phyloP scores from a whole-genome alignment of 2,113 vertebrate genomes.

The Cynoglossus semilaevis region DNA sequence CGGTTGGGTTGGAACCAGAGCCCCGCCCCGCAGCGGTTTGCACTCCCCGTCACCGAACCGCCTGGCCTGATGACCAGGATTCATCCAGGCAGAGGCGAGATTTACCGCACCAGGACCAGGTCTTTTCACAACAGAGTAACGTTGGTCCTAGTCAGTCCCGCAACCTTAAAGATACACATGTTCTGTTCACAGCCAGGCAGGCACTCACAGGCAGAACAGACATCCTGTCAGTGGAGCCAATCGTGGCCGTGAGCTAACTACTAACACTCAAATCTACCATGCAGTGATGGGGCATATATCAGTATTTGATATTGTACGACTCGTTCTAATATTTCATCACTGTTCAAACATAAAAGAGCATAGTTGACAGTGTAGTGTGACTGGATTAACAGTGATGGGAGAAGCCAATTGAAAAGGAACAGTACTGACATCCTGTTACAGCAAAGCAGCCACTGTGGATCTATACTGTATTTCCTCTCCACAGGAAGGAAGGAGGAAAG shows the following conservation, averaged over 20 bases:
- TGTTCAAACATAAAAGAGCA: neutral
- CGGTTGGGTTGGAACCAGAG: constrained; percentile 28
- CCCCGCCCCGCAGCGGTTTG: constrained; percentile 9
- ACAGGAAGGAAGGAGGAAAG: too few relatives aligned
- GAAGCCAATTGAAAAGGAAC: too few relatives aligned
- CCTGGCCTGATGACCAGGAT: constrained; percentile 68
- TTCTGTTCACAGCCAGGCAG: constrained; percentile 70
- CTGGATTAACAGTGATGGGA: neutral
- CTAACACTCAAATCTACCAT: neutral
- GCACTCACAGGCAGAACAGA: constrained; percentile 80
- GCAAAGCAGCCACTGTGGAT: too few relatives aligned
- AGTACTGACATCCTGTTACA: too few relatives aligned
- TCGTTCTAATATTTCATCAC: constrained; percentile 2
- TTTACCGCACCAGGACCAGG: constrained; percentile 22
- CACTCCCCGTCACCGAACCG: constrained; percentile 52
- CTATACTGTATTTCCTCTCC: too few relatives aligned
- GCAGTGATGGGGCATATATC: neutral
- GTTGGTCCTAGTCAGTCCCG: constrained; percentile 42
- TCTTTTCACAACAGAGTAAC: constrained; percentile 44
- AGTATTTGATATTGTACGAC: neutral
- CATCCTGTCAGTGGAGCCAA: constrained; percentile 82
- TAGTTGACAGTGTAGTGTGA: too few relatives aligned
- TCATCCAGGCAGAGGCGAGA: constrained; percentile 18
- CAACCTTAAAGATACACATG: constrained; percentile 63
- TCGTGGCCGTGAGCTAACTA: constrained; percentile 76